A percentile compares a stretch with the other conserved stretches of the same genome.
These are phyloP conservation scores for Sphaerophoria taeniata DNA, from an alignment of 2,888 invertebrate species.

Conservation along the genomic window DNA sequence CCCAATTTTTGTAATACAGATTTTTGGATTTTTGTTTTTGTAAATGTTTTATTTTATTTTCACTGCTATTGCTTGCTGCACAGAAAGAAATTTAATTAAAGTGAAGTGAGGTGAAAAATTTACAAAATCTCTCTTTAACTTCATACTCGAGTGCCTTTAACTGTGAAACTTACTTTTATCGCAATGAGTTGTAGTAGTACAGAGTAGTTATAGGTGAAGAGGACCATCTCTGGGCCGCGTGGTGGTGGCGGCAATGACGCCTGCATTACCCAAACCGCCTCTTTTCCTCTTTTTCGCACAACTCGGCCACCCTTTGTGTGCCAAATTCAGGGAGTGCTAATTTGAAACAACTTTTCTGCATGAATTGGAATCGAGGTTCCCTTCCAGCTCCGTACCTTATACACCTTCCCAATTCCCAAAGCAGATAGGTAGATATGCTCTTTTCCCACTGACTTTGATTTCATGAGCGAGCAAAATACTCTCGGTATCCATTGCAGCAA, in stretches of 20 bases:
- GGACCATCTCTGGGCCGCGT: not conserved
- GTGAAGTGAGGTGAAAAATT: slow-evolving; percentile 73
- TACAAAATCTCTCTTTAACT: slow-evolving; percentile 72
- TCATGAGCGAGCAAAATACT: slow-evolving; percentile 35
- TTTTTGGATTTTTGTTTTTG: slow-evolving; percentile 16
- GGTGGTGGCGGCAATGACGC: not conserved
- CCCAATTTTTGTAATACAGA: slow-evolving; percentile 27
- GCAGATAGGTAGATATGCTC: not conserved
- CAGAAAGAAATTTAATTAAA: slow-evolving; percentile 72
- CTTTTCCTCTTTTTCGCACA: not conserved
- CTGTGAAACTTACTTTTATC: slow-evolving; percentile 72
- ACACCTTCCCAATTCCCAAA: not conserved
- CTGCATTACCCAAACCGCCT: not conserved
- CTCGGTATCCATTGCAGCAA: slow-evolving; percentile 65
- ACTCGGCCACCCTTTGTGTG: not conserved
- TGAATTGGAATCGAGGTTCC: slow-evolving; percentile 69
- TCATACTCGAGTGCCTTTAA: slow-evolving; percentile 73
- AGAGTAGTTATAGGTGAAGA: slow-evolving; percentile 17
- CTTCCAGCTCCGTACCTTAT: slow-evolving; percentile 25
- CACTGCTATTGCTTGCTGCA: slow-evolving; percentile 20
- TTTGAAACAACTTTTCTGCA: slow-evolving; percentile 73
- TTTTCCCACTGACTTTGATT: slow-evolving; percentile 53
- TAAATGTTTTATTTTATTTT: slow-evolving; percentile 26
- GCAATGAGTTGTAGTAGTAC: slow-evolving; percentile 52
- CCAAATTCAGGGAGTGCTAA: slow-evolving; percentile 59